These are phyloP conservation scores for Sylvilagus floridanus DNA, from an alignment of 2,797 vertebrate genomes.

Conservation along the genomic window DNA sequence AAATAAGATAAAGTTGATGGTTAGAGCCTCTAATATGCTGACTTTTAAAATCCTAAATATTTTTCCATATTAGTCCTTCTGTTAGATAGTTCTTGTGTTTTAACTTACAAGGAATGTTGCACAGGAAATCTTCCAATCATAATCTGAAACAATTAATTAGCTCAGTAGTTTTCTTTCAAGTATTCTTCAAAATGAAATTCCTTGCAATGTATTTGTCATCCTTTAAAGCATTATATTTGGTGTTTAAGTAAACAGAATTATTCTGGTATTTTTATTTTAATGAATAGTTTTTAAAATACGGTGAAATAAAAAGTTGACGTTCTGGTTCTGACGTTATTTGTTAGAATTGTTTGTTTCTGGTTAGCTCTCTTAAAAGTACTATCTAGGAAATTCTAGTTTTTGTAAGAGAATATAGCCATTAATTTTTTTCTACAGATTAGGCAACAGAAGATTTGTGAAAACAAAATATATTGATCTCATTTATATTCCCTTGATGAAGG, in stretches of 20 bases:
- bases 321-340: slow-evolving; percentile 73
- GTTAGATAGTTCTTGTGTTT: neutral
- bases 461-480: slow-evolving; percentile 84
- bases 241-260: slow-evolving; percentile 68
- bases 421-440: slow-evolving; percentile 85
- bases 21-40: slow-evolving; percentile 25
- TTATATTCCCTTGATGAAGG: slow-evolving; percentile 87
- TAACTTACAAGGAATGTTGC: slow-evolving; percentile 50
- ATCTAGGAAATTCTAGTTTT: slow-evolving; percentile 80
- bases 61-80: slow-evolving; percentile 26
- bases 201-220: slow-evolving; percentile 61
- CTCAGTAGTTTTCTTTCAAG: slow-evolving; percentile 50
- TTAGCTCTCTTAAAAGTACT: slow-evolving; percentile 79
- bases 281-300: slow-evolving; percentile 44
- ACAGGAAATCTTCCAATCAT: slow-evolving; percentile 39
- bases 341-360: slow-evolving; percentile 77
- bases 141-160: slow-evolving; percentile 58
- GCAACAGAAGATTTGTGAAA: slow-evolving; percentile 84
- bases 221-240: slow-evolving; percentile 61
- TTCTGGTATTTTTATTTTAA: slow-evolving; percentile 69
- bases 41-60: slow-evolving; percentile 39
- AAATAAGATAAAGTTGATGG: slow-evolving; percentile 32
- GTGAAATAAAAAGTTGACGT: slow-evolving; percentile 72
- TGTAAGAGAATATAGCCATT: slow-evolving; percentile 82
- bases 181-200: slow-evolving; percentile 70